Conservation (phyloP, 2,888 invertebrate species). For the Mechanitis mazaeus region DNA sequence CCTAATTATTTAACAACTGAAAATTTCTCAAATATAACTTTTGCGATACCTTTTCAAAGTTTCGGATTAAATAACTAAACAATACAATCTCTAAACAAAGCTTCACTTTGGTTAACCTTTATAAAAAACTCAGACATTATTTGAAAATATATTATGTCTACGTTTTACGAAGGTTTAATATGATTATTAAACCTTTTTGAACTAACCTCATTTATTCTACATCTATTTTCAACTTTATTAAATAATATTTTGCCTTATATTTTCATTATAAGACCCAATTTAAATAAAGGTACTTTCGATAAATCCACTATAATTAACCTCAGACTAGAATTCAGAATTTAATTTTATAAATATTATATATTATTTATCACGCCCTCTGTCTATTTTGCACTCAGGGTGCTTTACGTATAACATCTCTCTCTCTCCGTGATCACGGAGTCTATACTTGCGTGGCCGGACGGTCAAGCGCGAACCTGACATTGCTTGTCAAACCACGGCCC, state of each 20-base stretch:
- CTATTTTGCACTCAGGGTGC: conserved; percentile 77
- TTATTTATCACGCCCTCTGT: background rate
- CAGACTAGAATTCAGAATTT: no score
- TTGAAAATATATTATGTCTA: no score
- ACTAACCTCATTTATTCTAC: no score
- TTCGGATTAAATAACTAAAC: conserved; percentile 1
- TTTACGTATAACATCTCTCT: conserved; percentile 87
- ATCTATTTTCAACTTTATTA: no score
- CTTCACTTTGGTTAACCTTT: background rate
- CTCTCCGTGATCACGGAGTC: conserved; percentile 87
- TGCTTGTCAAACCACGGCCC: conserved; percentile 87
- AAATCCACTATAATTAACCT: no score
- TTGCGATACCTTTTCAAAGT: background rate
- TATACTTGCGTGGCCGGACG: conserved; percentile 92
- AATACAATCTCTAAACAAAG: conserved; percentile 3
- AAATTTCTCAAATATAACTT: no score
- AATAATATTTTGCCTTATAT: no score
- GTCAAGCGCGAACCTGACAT: conserved; percentile 86
- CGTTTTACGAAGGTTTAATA: no score
- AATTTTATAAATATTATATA: background rate
- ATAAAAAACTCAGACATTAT: background rate
- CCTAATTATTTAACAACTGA: no score
- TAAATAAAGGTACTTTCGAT: no score
- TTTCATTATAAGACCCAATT: no score
- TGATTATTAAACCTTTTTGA: no score